Conservation (phyloP, 1,140 invertebrate genomes). For the Dendroctonus valens region DNA sequence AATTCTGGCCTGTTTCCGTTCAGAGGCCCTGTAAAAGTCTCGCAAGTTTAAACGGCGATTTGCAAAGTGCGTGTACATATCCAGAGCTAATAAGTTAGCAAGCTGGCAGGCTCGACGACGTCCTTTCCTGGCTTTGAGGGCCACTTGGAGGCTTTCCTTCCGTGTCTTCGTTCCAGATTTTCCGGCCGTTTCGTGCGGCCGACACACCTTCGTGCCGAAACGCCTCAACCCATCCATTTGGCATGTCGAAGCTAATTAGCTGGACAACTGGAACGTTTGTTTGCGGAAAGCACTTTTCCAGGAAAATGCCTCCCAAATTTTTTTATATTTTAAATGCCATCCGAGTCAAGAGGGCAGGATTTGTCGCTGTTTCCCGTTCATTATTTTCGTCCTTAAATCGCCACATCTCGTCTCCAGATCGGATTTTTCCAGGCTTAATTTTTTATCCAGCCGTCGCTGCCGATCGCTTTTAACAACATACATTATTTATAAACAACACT, state of each 20-base stretch:
- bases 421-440: slow-evolving; percentile 33
- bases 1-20: no score
- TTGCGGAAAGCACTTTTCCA: slow-evolving; percentile 4
- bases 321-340: background rate
- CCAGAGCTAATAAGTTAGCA: no score
- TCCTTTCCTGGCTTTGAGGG: slow-evolving; percentile 19
- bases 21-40: no score
- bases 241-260: slow-evolving; percentile 30
- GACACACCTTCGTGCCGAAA: slow-evolving; percentile 8
- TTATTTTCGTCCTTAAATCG: slow-evolving; percentile 32
- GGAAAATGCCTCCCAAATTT: background rate
- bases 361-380: slow-evolving; percentile 17
- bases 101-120: slow-evolving; percentile 2
- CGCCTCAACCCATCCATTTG: slow-evolving; percentile 21
- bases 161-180: slow-evolving; percentile 17
- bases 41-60: no score
- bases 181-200: slow-evolving; percentile 24
- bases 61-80: no score
- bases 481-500: slow-evolving; percentile 47
- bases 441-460: slow-evolving; percentile 25
- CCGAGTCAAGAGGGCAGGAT: background rate
- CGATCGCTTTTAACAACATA: slow-evolving; percentile 43
- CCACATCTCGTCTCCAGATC: slow-evolving; percentile 22
- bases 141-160: slow-evolving; percentile 24
- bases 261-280: slow-evolving; percentile 9